Conservation (phyloP, 1,140 invertebrate species). For the Bombus huntii region DNA sequence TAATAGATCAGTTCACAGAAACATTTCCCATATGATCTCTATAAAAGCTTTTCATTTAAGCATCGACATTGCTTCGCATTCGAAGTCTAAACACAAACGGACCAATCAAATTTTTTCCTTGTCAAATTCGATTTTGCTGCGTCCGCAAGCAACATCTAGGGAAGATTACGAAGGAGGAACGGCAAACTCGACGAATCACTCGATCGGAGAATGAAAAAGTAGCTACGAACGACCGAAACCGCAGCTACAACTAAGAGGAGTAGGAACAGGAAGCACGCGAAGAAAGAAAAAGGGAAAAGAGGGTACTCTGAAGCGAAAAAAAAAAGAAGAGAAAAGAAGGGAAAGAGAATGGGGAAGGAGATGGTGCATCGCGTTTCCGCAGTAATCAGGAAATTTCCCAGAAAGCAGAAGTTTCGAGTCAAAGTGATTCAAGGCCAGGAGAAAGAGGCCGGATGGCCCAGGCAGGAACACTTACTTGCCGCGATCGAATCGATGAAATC, state of each 20-base stretch:
- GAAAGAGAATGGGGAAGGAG: not conserved
- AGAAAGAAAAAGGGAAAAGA: not conserved
- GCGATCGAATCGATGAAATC: slow-evolving; percentile 57
- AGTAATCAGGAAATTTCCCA: slow-evolving; percentile 55
- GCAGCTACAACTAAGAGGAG: not conserved
- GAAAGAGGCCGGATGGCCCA: not conserved
- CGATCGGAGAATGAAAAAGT: not conserved
- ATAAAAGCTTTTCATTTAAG: not conserved
- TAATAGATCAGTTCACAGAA: no score
- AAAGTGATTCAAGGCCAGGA: slow-evolving; percentile 50
- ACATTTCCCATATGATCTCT: no score
- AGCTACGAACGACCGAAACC: not conserved
- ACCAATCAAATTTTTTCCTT: not conserved
- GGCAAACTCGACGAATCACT: not conserved
- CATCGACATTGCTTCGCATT: not conserved
- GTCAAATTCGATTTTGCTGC: not conserved
- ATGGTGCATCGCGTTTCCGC: slow-evolving; percentile 12
- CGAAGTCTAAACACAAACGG: not conserved
- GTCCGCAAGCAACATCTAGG: not conserved
- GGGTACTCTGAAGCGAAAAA: no score
- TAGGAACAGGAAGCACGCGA: not conserved
- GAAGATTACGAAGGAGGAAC: not conserved
- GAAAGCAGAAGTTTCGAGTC: slow-evolving; percentile 56
- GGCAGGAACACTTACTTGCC: slow-evolving; percentile 61
- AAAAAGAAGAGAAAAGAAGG: not conserved